Evolutionary conservation across 1,140 invertebrate genomes (phyloP).

Genomic region (Pomacea maculata): DNA sequence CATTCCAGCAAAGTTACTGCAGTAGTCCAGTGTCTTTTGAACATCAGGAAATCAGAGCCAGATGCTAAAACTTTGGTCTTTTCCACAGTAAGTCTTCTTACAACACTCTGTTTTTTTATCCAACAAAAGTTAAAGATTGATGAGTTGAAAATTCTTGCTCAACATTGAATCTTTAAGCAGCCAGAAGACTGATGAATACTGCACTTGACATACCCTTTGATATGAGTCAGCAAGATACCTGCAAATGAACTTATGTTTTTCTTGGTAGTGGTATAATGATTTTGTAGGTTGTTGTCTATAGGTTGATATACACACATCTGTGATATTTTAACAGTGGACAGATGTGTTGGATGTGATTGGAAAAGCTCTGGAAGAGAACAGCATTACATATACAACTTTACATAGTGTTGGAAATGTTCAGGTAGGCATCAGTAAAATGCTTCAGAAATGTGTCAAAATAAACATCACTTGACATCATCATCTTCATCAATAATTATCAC

Average conservation of each 20-base stretch:
- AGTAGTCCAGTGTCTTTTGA: conserved; percentile 72
- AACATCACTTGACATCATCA: too few relatives aligned
- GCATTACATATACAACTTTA: conserved; percentile 67
- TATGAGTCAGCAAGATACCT: too few relatives aligned
- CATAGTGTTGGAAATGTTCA: conserved; percentile 66
- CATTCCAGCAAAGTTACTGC: conserved; percentile 79
- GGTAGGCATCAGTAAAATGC: conserved; percentile 40
- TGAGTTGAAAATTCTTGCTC: too few relatives aligned
- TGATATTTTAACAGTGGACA: conserved; percentile 68
- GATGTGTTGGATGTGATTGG: conserved; percentile 73
- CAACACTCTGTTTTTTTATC: neutral
- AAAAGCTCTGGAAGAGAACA: conserved; percentile 72
- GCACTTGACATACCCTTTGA: too few relatives aligned
- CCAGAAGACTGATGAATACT: too few relatives aligned
- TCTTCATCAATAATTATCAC: too few relatives aligned
- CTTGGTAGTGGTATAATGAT: too few relatives aligned
- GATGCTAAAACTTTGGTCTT: conserved; percentile 78
- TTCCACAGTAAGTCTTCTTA: conserved; percentile 70
- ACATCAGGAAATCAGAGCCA: conserved; percentile 70
- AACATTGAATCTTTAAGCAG: too few relatives aligned
- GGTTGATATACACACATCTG: too few relatives aligned
- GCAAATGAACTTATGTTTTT: too few relatives aligned
- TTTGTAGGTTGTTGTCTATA: too few relatives aligned
- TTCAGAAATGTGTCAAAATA: neutral
- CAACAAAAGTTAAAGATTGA: neutral